phyloP scores from a whole-genome alignment of 2,113 vertebrate species.

The Centropus unirufus region DNA sequence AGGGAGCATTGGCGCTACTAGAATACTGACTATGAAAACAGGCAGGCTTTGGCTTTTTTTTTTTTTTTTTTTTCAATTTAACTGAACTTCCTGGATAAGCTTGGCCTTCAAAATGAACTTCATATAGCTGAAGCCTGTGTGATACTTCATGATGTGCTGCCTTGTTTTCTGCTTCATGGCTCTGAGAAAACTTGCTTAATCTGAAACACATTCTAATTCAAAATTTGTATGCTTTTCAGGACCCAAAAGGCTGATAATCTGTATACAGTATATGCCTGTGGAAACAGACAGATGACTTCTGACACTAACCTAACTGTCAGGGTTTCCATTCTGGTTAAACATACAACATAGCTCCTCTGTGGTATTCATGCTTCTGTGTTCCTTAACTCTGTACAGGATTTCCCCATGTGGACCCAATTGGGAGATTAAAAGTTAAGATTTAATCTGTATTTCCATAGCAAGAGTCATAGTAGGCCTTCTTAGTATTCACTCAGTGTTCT shows the following conservation, averaged over 20 bases:
- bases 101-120: not conserved
- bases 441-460: not conserved
- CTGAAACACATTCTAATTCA: not conserved
- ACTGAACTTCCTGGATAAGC: not conserved
- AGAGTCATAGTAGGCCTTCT: not conserved
- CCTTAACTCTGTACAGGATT: not conserved
- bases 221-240: not conserved
- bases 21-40: not conserved
- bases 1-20: not conserved
- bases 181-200: not conserved
- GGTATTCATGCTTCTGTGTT: not conserved
- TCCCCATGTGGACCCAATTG: not conserved
- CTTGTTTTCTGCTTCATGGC: not conserved
- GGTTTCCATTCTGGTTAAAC: not conserved
- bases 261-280: not conserved
- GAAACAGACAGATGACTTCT: not conserved
- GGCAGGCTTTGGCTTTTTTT: not conserved
- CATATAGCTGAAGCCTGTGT: not conserved
- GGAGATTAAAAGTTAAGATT: not conserved
- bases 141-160: not conserved
- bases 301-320: not conserved
- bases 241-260: not conserved
- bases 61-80: not conserved
- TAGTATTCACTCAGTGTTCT: slow-evolving; percentile 2
- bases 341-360: rapidly evolving